Percentiles rank a stretch among this genome's conserved stretches.
Evolutionary conservation across 1,140 invertebrate genomes (phyloP).

Genomic region (Nomia melanderi): DNA sequence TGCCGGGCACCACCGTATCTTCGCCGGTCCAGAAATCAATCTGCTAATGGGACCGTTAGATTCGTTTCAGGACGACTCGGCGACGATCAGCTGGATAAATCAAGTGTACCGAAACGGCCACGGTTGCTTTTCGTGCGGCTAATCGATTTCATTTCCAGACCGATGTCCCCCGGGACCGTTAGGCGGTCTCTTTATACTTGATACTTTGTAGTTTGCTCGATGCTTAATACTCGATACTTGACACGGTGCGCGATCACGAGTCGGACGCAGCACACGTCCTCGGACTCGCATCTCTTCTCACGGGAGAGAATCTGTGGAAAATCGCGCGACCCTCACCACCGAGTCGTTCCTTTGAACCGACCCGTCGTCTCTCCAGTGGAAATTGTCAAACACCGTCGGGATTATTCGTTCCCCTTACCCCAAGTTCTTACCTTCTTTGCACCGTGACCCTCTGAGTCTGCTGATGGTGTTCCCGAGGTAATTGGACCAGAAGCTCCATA

Average conservation of each 20-base stretch:
- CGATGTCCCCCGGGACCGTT: conserved; percentile 13
- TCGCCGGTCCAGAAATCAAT: conserved; percentile 21
- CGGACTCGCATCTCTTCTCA: too few species aligned
- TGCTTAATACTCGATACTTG: too few species aligned
- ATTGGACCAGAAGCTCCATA: conserved; percentile 87
- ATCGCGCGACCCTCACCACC: background rate
- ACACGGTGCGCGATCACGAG: background rate
- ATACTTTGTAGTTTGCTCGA: too few species aligned
- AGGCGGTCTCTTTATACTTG: conserved; percentile 1
- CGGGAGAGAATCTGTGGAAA: background rate
- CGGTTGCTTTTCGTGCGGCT: background rate
- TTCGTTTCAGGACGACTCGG: background rate
- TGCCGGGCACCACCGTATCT: background rate
- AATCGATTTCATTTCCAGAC: conserved; percentile 12
- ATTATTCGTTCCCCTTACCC: too few species aligned
- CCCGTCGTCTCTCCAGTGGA: background rate
- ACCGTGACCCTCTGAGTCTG: conserved; percentile 83
- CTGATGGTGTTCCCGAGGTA: conserved; percentile 84
- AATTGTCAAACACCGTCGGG: background rate
- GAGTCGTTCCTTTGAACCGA: background rate
- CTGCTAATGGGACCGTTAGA: conserved; percentile 38
- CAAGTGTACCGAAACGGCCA: conserved; percentile 12
- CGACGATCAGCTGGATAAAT: background rate
- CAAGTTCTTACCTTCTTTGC: conserved; percentile 85
- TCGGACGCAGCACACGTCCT: too few species aligned